Base-by-base conservation (phyloP, 2,797 vertebrate species). In the Aphelocoma californica region DNA sequence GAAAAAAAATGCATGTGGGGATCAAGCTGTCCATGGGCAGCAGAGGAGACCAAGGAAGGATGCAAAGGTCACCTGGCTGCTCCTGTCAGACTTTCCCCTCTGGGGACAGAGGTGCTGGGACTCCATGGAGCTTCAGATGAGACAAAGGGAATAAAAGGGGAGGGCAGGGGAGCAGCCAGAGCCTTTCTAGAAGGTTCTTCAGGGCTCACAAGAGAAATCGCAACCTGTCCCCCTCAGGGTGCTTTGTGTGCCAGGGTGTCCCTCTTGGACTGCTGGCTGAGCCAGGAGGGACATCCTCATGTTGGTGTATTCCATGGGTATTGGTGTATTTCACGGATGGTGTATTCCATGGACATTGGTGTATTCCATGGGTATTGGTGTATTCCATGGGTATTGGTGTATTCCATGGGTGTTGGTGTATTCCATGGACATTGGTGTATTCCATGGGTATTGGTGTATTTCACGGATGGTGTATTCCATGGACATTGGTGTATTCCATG, bases 311-410 rank as follows among this genome's bases (percentile, higher is more conserved):
- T 54, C 61, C 75, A 16, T 54, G 48, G 60, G 18, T 0, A 1
- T 8, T 31, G 38, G 20, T 12, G 38, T 2, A 42, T 32, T 32
- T 34, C 17, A 5, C 12, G 34, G 21, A 12, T 31, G 18, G 7
- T n/a, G 31, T 5, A 44, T n/a, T n/a, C 51, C 40, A 21, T 7
- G 10, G 40, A 3, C 5, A 1, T 7, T 29, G 18, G 5, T 11
- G 25, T 8, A 66, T 15, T 29, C 45, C 13, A 4, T 34, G 32
- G 44, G 25, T 0, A 0, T 31, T 15, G n/a, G 9, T 48, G 45
- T 21, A 36, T 50, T 50, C 65, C 19, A 7, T 21, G 26, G 47
- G 9, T 3, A 1, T 28, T 20, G 32, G 8, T 47, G 44, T 10
- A 34, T 47, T 47, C 64, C 6, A 13, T 20, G 18, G 64, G 6